phyloP scores from a whole-genome alignment of 2,797 vertebrate genomes.

The Lithobates pipiens region DNA sequence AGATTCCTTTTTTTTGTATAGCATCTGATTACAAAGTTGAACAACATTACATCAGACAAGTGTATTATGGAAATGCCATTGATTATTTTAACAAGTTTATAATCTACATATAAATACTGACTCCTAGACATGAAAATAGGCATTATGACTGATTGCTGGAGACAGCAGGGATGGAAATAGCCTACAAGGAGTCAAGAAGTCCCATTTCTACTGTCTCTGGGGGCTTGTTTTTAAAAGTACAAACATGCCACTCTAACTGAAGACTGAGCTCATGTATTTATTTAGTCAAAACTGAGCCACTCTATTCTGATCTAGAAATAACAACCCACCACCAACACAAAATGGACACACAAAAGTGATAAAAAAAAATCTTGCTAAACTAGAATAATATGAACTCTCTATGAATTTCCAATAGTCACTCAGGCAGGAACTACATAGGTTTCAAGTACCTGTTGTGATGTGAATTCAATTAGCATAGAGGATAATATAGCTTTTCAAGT shows the following conservation, averaged over 20 bases:
- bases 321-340: slow-evolving; percentile 17
- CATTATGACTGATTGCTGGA: slow-evolving; percentile 22
- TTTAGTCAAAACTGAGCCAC: slow-evolving; percentile 26
- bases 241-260: slow-evolving; percentile 23
- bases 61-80: slow-evolving; percentile 30
- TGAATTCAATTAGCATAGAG: no score
- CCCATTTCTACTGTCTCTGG: slow-evolving; percentile 20
- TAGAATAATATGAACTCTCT: no score
- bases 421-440: no score
- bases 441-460: no score
- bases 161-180: slow-evolving; percentile 34
- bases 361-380: no score
- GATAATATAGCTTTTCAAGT: no score
- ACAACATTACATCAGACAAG: no score
- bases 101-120: slow-evolving; percentile 34
- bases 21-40: no score
- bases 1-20: no score
- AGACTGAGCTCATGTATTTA: slow-evolving; percentile 36
- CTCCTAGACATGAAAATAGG: slow-evolving; percentile 32
- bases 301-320: slow-evolving; percentile 37
- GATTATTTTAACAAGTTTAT: slow-evolving; percentile 32
- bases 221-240: slow-evolving; percentile 26
- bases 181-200: slow-evolving; percentile 22
- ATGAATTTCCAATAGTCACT: no score
- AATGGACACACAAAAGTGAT: not conserved